Base-by-base conservation (phyloP, 2,888 invertebrate genomes). In the Drosophila lutescens region DNA sequence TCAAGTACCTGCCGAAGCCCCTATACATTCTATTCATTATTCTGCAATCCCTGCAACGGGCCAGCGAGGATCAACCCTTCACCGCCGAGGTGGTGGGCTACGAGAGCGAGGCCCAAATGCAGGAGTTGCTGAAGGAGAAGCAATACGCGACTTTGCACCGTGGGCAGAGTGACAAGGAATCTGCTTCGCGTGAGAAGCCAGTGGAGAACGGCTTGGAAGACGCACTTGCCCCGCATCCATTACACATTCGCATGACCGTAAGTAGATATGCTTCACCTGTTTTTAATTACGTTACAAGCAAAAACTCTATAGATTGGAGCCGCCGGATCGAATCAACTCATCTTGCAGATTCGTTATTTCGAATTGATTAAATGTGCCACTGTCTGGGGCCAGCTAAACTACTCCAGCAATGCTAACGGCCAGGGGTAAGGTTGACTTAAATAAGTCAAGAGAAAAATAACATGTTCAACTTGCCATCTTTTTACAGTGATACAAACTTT, bases 1-100 rank as follows among this genome's bases (percentile, higher is more conserved):
- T 97, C 3, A 93, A 95, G 49, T 93, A 97, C 66, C 93, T 98
- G 43, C 96, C 98, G 0, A 94, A 95, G 40, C 95, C 97, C 1
- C 93, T 98, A 17, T 98, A 98, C 92, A 94, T 98, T 75, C 93
- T 98, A 6, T 98, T 96, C 92, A 95, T 97, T 58, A 97, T 98
- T 93, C 93, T 95, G 23, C 94, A 95, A 89, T 84, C 90, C 0
- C 73, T 91, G 7, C 73, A 86, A 60, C 78, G 77, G n/a, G 49
- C 58, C 0, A 63, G 60, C 26, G 54, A 54, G 6, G 68, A 74
- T 0, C 65, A 70, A 26, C 20, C 63, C 2, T 74, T 76, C 13
- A 62, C 32, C 26, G 59, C 77, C 4, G 77, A 84, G 51, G 69
- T 84, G 7, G 57, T 88, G 15, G 84, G 84, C 0, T 88, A 54